A percentile compares a stretch with the other conserved stretches of the same genome.
These are phyloP conservation scores for Rhyacophila brunnea DNA, from an alignment of 1,140 invertebrate species.

Conservation along the genomic window DNA sequence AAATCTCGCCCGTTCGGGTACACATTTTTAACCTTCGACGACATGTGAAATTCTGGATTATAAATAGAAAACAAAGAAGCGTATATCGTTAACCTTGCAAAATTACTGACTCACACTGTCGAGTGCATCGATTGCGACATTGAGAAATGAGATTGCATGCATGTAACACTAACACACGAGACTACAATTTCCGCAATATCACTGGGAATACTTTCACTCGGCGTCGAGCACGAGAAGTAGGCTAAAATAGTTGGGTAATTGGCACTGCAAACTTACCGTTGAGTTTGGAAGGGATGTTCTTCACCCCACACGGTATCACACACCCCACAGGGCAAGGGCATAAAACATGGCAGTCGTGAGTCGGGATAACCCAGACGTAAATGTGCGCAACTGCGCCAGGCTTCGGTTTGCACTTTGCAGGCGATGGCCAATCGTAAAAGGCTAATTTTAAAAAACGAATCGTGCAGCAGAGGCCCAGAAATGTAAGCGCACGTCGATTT, in stretches of 20 bases:
- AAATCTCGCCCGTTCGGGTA: constrained; percentile 9
- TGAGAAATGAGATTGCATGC: constrained; percentile 22
- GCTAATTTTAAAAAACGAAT: constrained; percentile 27
- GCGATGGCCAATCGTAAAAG: constrained; percentile 26
- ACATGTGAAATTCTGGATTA: constrained; percentile 22
- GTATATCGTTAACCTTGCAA: constrained; percentile 19
- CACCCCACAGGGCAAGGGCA: constrained; percentile 20
- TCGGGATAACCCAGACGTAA: constrained; percentile 26
- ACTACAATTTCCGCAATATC: constrained; percentile 23
- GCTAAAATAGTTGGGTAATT: constrained; percentile 8
- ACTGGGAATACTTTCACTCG: constrained; percentile 21
- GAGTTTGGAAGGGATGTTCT: constrained; percentile 21
- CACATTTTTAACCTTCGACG: constrained; percentile 14
- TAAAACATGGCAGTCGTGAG: constrained; percentile 28
- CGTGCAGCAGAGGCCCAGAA: constrained; percentile 17
- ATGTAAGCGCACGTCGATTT: neutral
- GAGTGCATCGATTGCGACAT: constrained; percentile 25
- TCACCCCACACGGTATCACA: constrained; percentile 21
- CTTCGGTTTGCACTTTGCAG: no score
- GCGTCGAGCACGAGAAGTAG: constrained; percentile 16
- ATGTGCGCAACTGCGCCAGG: constrained; percentile 20
- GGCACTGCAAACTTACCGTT: constrained; percentile 13
- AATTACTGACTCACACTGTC: constrained; percentile 16
- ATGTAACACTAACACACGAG: constrained; percentile 26
- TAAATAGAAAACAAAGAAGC: constrained; percentile 18